phyloP scores from a whole-genome alignment of 1,140 invertebrate genomes.

The Apis laboriosa region DNA sequence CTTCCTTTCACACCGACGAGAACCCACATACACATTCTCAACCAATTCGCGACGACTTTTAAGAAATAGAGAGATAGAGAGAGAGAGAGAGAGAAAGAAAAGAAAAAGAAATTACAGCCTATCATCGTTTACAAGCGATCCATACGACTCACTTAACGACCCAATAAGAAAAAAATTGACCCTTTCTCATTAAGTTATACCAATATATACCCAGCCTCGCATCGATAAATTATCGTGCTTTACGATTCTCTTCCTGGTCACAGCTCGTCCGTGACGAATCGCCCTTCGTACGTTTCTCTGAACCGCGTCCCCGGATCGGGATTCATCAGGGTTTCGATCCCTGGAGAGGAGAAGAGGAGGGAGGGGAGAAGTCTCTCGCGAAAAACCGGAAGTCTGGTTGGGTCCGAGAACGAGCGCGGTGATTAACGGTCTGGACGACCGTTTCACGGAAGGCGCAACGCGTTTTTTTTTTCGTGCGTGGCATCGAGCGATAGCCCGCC shows the following conservation, averaged over 20 bases:
- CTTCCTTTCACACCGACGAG: too few species aligned
- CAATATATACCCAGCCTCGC: background rate
- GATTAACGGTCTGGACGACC: conserved; percentile 23
- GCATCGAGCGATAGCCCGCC: conserved; percentile 27
- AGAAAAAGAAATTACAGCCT: too few species aligned
- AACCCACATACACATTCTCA: too few species aligned
- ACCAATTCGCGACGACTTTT: too few species aligned
- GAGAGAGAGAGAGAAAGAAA: too few species aligned
- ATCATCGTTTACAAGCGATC: too few species aligned
- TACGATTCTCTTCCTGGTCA: background rate
- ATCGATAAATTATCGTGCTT: conserved; percentile 14
- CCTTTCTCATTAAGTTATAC: background rate
- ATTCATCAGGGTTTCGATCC: background rate
- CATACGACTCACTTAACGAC: too few species aligned
- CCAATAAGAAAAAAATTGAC: background rate
- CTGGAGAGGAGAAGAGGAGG: background rate
- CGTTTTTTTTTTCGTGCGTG: background rate
- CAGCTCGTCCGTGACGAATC: conserved; percentile 1
- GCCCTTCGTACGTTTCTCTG: background rate
- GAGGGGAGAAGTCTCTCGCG: conserved; percentile 11
- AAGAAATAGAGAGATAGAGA: too few species aligned
- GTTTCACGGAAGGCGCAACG: conserved; percentile 6
- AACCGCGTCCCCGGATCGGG: background rate
- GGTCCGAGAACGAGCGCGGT: background rate
- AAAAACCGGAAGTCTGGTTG: conserved; percentile 22